These are phyloP conservation scores for Capromys pilorides DNA, from an alignment of 2,797 vertebrate species.

Conservation along the genomic window DNA sequence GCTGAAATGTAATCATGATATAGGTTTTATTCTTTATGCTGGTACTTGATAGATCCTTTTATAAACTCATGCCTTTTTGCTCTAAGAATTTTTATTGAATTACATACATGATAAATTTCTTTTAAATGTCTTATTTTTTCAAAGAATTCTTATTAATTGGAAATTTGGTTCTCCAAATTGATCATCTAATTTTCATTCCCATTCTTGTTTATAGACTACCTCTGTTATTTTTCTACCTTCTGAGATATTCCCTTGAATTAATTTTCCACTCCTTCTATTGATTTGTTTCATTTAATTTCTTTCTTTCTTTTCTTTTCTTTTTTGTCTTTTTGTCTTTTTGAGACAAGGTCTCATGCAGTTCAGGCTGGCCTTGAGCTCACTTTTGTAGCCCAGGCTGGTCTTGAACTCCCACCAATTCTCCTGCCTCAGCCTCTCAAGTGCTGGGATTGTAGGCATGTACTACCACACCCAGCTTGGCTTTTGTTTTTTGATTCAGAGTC, in stretches of 20 bases:
- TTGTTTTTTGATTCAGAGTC: background rate
- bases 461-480: too few relatives aligned
- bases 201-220: background rate
- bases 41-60: background rate
- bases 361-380: too few relatives aligned
- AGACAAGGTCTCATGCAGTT: too few relatives aligned
- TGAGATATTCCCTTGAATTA: background rate
- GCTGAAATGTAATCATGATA: conserved; percentile 44
- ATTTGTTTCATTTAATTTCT: background rate
- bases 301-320: too few relatives aligned
- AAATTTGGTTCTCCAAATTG: background rate
- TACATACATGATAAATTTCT: conserved; percentile 1
- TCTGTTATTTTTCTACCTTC: conserved; percentile 35
- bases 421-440: too few relatives aligned
- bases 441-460: too few relatives aligned
- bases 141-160: conserved; percentile 10
- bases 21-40: background rate
- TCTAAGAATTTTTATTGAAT: conserved; percentile 29
- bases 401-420: too few relatives aligned
- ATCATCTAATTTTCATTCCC: background rate
- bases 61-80: conserved; percentile 18
- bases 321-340: too few relatives aligned
- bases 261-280: background rate
- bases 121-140: background rate
- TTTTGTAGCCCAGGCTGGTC: too few relatives aligned